Evolutionary conservation across 2,888 invertebrate species (phyloP), one percentile per base, ranked within the genome.

Genomic region (Galerucella nymphaeae): DNA sequence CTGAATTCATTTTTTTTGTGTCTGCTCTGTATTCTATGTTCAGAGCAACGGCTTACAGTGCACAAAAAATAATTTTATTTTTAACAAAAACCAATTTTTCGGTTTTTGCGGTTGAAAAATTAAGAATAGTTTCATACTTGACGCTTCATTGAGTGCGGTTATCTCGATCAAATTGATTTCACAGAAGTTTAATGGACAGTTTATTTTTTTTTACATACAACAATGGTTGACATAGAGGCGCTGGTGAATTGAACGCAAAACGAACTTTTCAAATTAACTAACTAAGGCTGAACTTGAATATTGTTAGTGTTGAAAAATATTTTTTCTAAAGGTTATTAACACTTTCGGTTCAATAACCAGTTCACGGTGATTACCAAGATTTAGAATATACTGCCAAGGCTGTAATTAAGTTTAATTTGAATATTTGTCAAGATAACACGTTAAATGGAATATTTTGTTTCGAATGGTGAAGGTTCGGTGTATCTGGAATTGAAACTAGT

Each of bases 71-170:
- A 42, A 50, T 64, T 14, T 50, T 38, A 65, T 20, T 66, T 45
- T 58, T 41, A 30, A 13, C 20, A 5, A 63, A 57, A 70, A 64
- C 70, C 63, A 71, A 74, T 74, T 68, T 66, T 20, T 38, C 41
- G 20, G 38, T 69, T 71, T 70, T 71, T 68, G 71, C 58, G 38
- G 61, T 42, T 13, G 14, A 65, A 74, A 69, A 74, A 67, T 76
- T 69, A 71, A 71, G 69, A 66, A 70, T 73, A 58, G 74, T 76
- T 76, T 76, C 73, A 74, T 67, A 71, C 71, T 75, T 71, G 71
- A 76, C 66, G 74, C 73, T 75, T 70, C 71, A 76, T 76, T 71
- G 71, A 70, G 71, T 64, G 69, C 66, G 72, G 58, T 63, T 68
- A 70, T 63, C 67, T 66, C 66, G 75, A 75, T 76, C 71, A 70